Percentiles rank a stretch among this genome's conserved stretches.
Evolutionary conservation across 2,888 invertebrate species (phyloP).

Genomic region (Nephrotoma guestfalica): DNA sequence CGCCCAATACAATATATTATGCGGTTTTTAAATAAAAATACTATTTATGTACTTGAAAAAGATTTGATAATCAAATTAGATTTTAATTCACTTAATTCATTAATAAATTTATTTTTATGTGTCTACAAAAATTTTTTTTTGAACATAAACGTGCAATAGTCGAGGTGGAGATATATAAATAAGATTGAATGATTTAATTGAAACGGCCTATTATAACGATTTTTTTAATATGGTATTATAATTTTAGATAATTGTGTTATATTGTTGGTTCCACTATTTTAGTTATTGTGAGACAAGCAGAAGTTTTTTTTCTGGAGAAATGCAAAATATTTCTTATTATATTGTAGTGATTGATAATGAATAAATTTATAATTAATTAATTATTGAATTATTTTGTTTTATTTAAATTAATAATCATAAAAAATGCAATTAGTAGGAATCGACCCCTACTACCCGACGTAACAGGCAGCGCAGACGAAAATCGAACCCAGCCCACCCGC

Average conservation of each 20-base stretch:
- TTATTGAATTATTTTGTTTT: not conserved
- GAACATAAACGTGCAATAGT: not conserved
- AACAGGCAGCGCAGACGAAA: not conserved
- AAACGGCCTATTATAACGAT: not conserved
- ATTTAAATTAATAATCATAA: not conserved
- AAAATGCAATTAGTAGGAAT: not conserved
- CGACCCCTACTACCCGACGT: slow-evolving; percentile 5
- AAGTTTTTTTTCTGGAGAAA: not conserved
- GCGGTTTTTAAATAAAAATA: not conserved
- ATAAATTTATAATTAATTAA: not conserved
- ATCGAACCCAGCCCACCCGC: slow-evolving; percentile 7
- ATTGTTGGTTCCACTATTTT: not conserved
- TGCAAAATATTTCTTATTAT: not conserved
- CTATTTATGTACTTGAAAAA: not conserved
- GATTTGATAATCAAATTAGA: not conserved
- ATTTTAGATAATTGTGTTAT: not conserved
- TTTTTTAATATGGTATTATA: not conserved
- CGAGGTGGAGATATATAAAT: not conserved
- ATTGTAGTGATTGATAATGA: not conserved
- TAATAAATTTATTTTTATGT: not conserved
- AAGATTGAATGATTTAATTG: not conserved
- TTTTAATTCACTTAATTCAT: not conserved
- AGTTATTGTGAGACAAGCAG: not conserved
- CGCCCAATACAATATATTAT: not conserved
- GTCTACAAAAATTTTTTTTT: not conserved